phyloP scores from a whole-genome alignment of 2,797 vertebrate species.

The Mus spretus region DNA sequence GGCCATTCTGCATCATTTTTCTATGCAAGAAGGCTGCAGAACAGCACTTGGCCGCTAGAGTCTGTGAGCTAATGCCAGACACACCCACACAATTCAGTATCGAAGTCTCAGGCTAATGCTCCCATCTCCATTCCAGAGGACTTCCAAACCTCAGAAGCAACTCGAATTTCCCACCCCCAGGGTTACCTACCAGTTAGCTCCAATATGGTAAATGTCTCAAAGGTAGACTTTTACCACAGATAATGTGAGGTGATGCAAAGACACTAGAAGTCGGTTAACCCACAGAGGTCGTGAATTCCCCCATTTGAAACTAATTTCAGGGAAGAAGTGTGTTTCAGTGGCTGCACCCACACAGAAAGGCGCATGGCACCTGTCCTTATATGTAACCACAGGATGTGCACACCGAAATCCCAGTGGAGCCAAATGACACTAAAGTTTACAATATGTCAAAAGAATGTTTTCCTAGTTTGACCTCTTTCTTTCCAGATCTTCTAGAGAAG shows the following conservation, averaged over 20 bases:
- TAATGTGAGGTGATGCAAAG: background rate
- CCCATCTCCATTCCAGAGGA: background rate
- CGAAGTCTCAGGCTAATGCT: background rate
- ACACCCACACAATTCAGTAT: background rate
- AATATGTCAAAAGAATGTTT: conserved; percentile 7
- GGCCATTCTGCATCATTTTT: background rate
- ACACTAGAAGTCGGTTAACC: conserved; percentile 2
- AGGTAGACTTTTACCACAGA: background rate
- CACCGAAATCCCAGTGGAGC: background rate
- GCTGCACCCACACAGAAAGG: background rate
- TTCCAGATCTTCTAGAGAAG: conserved; percentile 93
- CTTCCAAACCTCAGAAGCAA: conserved; percentile 36
- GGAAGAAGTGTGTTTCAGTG: background rate
- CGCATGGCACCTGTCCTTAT: background rate
- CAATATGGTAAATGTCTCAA: conserved; percentile 12
- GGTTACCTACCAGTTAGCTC: background rate
- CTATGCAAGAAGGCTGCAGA: background rate
- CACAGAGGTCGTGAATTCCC: background rate
- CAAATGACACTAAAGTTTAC: background rate
- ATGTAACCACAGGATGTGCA: background rate
- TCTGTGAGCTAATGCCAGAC: background rate
- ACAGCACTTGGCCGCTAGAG: background rate
- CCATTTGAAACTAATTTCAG: conserved; percentile 49
- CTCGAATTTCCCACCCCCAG: background rate
- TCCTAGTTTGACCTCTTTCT: background rate